Evolutionary conservation across 2,888 invertebrate species (phyloP).

Genomic region (Andrena hattorfiana): DNA sequence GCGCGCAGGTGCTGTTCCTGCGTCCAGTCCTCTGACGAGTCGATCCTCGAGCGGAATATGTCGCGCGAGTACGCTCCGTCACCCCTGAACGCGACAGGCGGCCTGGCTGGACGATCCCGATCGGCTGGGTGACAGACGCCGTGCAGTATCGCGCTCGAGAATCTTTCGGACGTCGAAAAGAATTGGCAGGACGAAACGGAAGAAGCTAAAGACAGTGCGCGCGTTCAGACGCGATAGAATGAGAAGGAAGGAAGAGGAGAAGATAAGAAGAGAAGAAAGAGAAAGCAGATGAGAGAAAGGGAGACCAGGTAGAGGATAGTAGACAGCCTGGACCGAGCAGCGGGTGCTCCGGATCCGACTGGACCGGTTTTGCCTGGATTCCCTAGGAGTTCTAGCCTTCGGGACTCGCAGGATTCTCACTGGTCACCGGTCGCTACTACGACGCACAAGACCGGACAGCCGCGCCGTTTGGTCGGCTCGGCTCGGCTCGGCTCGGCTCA

Average conservation of each 20-base stretch:
- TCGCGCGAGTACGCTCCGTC: neutral
- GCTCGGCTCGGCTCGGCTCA: constrained; percentile 48
- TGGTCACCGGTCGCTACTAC: constrained; percentile 67
- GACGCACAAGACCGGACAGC: constrained; percentile 63
- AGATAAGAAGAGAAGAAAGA: neutral
- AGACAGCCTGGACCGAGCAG: constrained; percentile 69
- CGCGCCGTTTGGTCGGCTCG: constrained; percentile 1
- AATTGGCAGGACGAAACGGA: constrained; percentile 12
- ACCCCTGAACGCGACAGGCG: too few relatives aligned
- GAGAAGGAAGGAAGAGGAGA: constrained; percentile 55
- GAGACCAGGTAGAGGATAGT: constrained; percentile 70
- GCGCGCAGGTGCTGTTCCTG: constrained; percentile 30
- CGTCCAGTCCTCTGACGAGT: neutral
- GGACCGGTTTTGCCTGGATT: constrained; percentile 84
- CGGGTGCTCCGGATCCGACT: constrained; percentile 83
- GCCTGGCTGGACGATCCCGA: too few relatives aligned
- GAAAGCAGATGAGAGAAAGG: constrained; percentile 24
- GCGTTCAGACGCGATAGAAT: neutral
- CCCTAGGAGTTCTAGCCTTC: constrained; percentile 84
- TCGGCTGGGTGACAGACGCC: too few relatives aligned
- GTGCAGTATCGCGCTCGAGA: neutral
- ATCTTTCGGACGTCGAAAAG: constrained; percentile 12
- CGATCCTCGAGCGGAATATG: constrained; percentile 7
- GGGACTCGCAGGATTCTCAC: constrained; percentile 73
- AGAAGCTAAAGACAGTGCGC: constrained; percentile 3